Percentiles rank a stretch among this genome's conserved stretches.
Evolutionary conservation across 2,113 vertebrate species (phyloP).

Genomic region (Ptilorrhoa leucosticta): DNA sequence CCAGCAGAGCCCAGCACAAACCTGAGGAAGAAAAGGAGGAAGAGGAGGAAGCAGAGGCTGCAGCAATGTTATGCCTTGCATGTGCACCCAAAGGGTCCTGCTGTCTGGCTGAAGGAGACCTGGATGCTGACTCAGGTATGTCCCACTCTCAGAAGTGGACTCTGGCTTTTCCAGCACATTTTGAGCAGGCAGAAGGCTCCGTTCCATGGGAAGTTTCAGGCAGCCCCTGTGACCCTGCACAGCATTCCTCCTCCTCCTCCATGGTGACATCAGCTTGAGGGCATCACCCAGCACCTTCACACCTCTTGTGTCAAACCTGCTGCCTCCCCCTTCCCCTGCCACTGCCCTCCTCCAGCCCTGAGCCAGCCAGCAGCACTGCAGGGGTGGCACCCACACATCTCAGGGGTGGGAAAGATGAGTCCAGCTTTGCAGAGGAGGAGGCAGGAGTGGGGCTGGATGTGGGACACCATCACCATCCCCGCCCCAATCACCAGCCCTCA

Average conservation of each 20-base stretch:
- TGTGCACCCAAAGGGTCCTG: not conserved
- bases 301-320: not conserved
- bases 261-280: rapidly evolving
- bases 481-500: rapidly evolving
- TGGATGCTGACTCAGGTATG: not conserved
- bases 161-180: not conserved
- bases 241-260: not conserved
- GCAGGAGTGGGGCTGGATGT: not conserved
- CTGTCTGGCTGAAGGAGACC: not conserved
- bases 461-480: not conserved
- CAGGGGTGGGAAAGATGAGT: not conserved
- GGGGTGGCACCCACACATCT: not conserved
- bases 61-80: rapidly evolving
- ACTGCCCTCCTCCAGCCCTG: not conserved
- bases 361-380: rapidly evolving
- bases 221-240: not conserved
- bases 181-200: not conserved
- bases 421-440: not conserved
- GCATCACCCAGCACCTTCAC: not conserved
- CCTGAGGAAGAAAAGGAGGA: not conserved
- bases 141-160: not conserved
- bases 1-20: not conserved
- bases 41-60: not conserved
- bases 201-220: not conserved
- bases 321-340: not conserved